Base-by-base conservation (phyloP, 92 coral and sea anemone species). In the Phenganax stokvisi region DNA sequence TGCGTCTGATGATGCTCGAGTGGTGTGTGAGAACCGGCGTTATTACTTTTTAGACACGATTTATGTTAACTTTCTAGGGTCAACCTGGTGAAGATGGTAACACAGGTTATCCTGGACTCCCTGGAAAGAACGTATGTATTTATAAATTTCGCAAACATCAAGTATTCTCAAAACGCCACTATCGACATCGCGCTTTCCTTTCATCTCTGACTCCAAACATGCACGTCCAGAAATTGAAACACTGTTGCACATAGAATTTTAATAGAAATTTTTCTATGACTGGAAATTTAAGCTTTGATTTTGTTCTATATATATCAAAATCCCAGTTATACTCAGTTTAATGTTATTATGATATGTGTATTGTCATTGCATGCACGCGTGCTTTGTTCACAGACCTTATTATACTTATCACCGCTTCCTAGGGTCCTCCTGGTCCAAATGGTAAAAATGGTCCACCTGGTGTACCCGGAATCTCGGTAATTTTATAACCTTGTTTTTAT, bases 61-160 rank as follows among this genome's bases (percentile, higher is more conserved):
- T 20, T 20, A 20, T 20, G 25, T 20, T 20, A 20, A 20, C 25
- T 20, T 20, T 51, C 17, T 12, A 72, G 82, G 82, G 82, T 9
- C 9, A 29, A 13, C 15, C 28, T 44, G 82, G 82, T 0, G 10
- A 62, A 44, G 16, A 10, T 10, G 82, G 82, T 10, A 28, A 16
- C 12, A 44, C 82, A 59, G 82, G 82, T 63, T 51, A 63, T 29
- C 6, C 4, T 27, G 82, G 82, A 78, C 12, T 15, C 27, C 15
- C 3, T 20, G 82, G 82, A 78, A 61, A 13, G 64, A 78, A 29
- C 20, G 82, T 78, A 78, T 20, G 25, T 20, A 20, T 20, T 20
- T 20, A 20, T 20, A 20, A 20, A 20, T 20, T 20, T 20, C 25
- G 25, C 25, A 20, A 20, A 20, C 25, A 20, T 20, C 25, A 20